phyloP scores from a whole-genome alignment of 2,888 invertebrate genomes.

The Rhagonycha fulva region DNA sequence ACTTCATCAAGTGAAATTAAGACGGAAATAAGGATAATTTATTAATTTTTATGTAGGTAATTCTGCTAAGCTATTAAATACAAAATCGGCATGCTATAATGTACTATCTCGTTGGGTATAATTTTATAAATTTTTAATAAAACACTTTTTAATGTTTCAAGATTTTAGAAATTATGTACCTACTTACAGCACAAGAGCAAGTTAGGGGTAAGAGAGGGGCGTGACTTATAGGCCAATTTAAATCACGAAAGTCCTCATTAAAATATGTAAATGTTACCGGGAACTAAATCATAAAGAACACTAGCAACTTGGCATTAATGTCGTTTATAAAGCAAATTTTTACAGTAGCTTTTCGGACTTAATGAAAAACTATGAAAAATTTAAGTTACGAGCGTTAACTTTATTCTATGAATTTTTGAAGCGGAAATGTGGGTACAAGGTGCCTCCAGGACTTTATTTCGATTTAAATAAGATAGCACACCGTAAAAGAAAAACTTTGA shows the following conservation, averaged over 20 bases:
- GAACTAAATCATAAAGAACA: constrained; percentile 48
- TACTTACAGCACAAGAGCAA: constrained; percentile 37
- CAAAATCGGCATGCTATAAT: background rate
- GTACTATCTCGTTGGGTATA: background rate
- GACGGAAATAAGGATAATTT: background rate
- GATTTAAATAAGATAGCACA: background rate
- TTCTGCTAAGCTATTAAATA: background rate
- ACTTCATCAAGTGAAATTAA: background rate
- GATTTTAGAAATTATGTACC: background rate
- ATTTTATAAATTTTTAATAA: background rate
- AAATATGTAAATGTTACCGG: constrained; percentile 50
- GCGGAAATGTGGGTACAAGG: background rate
- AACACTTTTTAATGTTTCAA: background rate
- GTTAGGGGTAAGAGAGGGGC: constrained; percentile 24
- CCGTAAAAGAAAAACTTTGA: too few relatives aligned
- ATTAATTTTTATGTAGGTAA: background rate
- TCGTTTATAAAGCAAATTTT: constrained; percentile 39
- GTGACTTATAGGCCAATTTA: constrained; percentile 38
- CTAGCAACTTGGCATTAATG: constrained; percentile 45
- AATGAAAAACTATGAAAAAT: constrained; percentile 24
- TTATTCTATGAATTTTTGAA: background rate
- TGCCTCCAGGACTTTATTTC: background rate
- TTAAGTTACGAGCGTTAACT: background rate
- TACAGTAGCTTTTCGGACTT: constrained; percentile 27
- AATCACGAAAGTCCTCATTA: constrained; percentile 47